phyloP scores from a whole-genome alignment of 2,113 vertebrate genomes.

The Athene cunicularia region DNA sequence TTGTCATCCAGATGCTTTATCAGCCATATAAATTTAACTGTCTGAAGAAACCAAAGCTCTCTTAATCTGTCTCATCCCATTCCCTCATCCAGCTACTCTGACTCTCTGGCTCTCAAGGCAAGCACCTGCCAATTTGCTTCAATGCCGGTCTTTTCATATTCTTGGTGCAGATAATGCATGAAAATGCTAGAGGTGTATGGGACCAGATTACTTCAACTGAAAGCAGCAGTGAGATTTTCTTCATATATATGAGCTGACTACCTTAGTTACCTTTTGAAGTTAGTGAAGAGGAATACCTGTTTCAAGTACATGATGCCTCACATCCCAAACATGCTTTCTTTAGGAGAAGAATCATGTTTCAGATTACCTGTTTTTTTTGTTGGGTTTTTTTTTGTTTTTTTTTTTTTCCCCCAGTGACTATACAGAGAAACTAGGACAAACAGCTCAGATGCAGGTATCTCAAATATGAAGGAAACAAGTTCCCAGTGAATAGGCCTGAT shows the following conservation, averaged over 20 bases:
- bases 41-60: not conserved
- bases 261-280: not conserved
- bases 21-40: not conserved
- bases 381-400: too few species aligned
- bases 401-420: not conserved
- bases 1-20: not conserved
- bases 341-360: not conserved
- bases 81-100: not conserved
- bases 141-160: not conserved
- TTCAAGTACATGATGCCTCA: not conserved
- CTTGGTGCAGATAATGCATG: not conserved
- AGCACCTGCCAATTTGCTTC: not conserved
- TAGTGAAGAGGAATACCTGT: not conserved
- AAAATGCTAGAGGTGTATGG: not conserved
- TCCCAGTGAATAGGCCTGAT: not conserved
- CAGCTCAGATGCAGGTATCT: not conserved
- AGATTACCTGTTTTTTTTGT: not conserved
- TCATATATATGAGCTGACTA: not conserved
- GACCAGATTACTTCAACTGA: not conserved
- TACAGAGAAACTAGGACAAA: not conserved
- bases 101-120: not conserved
- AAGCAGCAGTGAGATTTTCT: constrained; percentile 1
- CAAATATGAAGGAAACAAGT: not conserved
- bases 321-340: not conserved
- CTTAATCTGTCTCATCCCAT: not conserved